phyloP scores from a whole-genome alignment of 2,797 vertebrate species.

The Potorous gilbertii region DNA sequence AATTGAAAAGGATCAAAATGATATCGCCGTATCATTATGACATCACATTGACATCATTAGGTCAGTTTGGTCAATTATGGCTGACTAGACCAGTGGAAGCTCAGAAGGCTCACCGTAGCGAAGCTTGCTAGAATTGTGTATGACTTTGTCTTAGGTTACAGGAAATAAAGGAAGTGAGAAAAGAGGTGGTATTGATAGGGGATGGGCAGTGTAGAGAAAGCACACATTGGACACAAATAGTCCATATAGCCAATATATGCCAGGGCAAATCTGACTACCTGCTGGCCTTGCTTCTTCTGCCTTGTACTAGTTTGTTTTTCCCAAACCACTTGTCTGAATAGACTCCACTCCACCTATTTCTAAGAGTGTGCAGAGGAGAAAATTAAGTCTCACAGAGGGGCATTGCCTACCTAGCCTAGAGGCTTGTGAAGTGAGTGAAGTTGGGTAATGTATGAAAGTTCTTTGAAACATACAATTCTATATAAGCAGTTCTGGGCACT shows the following conservation, averaged over 20 bases:
- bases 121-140: no score
- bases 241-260: background rate
- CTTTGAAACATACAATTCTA: background rate
- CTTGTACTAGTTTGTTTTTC: background rate
- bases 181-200: no score
- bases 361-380: background rate
- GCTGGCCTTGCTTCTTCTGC: background rate
- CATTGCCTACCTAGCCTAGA: background rate
- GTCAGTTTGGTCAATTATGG: background rate
- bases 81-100: background rate
- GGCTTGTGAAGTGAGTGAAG: background rate
- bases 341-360: background rate
- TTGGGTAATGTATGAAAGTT: background rate
- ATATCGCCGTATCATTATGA: background rate
- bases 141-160: no score
- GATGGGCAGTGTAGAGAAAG: no score
- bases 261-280: background rate
- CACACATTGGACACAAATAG: background rate
- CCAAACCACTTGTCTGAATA: background rate
- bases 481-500: background rate
- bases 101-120: background rate
- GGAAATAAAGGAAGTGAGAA: no score
- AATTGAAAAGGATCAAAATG: conserved; percentile 13
- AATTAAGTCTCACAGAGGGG: background rate
- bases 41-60: background rate